Percentiles rank a stretch among this genome's conserved stretches.
These are phyloP conservation scores for Liodrosophila aerea DNA, from an alignment of 2,888 invertebrate genomes.

Conservation along the genomic window DNA sequence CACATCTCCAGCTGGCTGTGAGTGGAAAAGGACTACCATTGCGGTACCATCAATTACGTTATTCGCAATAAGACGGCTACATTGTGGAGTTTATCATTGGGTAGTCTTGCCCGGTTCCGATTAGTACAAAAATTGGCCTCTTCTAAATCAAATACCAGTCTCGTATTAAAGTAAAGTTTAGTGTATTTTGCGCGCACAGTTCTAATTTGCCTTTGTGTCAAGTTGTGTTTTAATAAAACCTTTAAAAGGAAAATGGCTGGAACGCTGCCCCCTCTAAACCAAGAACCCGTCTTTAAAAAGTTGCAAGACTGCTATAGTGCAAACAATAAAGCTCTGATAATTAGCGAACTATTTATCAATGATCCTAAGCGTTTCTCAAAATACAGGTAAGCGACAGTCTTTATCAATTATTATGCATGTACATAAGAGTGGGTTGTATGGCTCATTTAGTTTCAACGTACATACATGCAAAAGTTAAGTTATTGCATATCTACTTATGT, in stretches of 20 bases:
- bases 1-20: conserved; percentile 61
- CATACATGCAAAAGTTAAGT: not conserved
- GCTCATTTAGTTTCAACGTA: no score
- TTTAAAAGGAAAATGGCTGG: conserved; percentile 67
- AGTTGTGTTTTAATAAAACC: conserved; percentile 51
- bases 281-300: conserved; percentile 89
- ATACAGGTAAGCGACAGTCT: conserved; percentile 87
- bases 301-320: conserved; percentile 89
- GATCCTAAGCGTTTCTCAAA: conserved; percentile 93
- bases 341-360: conserved; percentile 90
- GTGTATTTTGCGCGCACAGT: conserved; percentile 40
- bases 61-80: conserved; percentile 52
- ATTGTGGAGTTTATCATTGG: conserved; percentile 49
- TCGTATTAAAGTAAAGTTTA: conserved; percentile 60
- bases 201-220: conserved; percentile 46
- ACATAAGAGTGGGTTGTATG: not conserved
- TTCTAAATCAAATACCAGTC: conserved; percentile 9
- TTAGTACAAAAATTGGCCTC: conserved; percentile 23
- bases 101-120: conserved; percentile 52
- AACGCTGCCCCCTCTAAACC: conserved; percentile 84
- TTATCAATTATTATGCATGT: conserved; percentile 16
- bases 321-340: conserved; percentile 89
- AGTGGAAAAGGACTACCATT: conserved; percentile 62
- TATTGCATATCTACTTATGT: no score
- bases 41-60: conserved; percentile 43